Base-by-base conservation (phyloP, 2,113 vertebrate species). In the Ictalurus punctatus region DNA sequence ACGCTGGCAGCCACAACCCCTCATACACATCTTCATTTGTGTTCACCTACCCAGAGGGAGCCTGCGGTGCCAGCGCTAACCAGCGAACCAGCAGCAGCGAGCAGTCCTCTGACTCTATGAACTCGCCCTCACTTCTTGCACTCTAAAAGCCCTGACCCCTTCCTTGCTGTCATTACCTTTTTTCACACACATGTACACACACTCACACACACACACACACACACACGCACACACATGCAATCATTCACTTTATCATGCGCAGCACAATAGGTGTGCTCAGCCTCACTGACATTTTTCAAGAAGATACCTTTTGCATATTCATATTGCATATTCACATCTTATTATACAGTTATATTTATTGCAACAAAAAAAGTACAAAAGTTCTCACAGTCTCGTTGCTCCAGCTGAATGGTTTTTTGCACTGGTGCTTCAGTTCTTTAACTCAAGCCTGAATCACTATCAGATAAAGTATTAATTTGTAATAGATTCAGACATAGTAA, bases 11-110 rank as follows among this genome's bases (percentile, higher is more conserved):
- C 95, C 95, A 95, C 97, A 98, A 96, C 97, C 95, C 97, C 94
- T 97, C 98, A 97, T 98, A 97, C 95, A 98, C 97, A 94, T 98
- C 97, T 97, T 97, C 98, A 97, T 99, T 99, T 98, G 98, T 99
- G 95, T 98, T 98, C 97, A 98, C 97, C 97, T 98, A 97, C 97
- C 98, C 98, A 98, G 98, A 99, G 97, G 97, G 97, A 97, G 94
- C 96, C 94, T 98, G 98, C 93, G 96, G 98, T 96, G 96, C 96
- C 96, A 96, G 96, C 91, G 95, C 95, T 93, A 96, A 97, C 95
- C 97, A 97, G 95, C 96, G 97, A 97, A 96, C 97, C 97, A 97
- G 97, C 97, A 97, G 97, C 97, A 98, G 97, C 94, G 98, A 99
- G 95, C 97, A 97, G 94, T 96, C 96, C 76, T 97, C 97, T 92